Conservation (phyloP, 2,113 vertebrate species). For the Cavia aperea region DNA sequence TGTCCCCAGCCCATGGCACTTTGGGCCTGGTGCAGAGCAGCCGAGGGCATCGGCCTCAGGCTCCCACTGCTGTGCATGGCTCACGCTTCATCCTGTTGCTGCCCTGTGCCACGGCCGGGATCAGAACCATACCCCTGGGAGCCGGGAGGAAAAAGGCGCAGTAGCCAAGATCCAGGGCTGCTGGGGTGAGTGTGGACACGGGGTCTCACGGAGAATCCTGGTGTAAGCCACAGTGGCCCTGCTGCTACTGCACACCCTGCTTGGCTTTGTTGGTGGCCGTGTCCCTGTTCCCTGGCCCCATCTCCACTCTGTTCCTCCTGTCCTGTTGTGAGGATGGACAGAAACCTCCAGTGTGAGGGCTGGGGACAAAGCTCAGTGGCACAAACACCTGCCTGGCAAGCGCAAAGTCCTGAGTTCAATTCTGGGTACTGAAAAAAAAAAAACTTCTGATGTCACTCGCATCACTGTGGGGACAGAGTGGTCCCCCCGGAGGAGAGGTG, state of each 20-base stretch:
- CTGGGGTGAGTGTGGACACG: too few species aligned
- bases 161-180: neutral
- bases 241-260: neutral
- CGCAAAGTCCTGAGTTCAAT: too few species aligned
- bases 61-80: neutral
- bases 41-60: neutral
- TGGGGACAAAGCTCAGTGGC: too few species aligned
- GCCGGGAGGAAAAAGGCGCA: neutral
- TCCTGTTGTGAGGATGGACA: neutral
- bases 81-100: neutral
- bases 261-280: neutral
- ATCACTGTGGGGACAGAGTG: neutral
- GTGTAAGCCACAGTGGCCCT: accelerated
- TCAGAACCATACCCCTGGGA: neutral
- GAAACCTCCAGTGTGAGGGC: neutral
- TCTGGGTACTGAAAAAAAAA: neutral
- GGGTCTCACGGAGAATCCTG: neutral
- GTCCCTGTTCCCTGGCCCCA: neutral
- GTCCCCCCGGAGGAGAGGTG: neutral
- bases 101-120: neutral
- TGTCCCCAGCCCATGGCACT: neutral
- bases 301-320: neutral
- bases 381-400: too few species aligned
- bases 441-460: neutral
- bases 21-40: neutral